phyloP scores from a whole-genome alignment of 2,888 invertebrate species.

The Poecilus cupreus region DNA sequence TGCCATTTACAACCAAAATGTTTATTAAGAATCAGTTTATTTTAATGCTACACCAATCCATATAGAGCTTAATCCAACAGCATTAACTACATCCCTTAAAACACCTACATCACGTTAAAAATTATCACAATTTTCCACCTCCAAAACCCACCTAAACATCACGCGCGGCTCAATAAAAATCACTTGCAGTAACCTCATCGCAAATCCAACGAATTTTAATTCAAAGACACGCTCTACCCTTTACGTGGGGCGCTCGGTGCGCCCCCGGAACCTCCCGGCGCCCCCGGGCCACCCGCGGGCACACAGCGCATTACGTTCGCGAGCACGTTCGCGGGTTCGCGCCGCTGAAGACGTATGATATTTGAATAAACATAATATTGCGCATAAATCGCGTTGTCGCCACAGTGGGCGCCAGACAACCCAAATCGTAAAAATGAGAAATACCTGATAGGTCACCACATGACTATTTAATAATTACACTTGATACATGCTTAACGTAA shows the following conservation, averaged over 20 bases:
- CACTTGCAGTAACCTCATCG: neutral
- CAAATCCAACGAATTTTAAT: neutral
- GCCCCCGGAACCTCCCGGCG: no score
- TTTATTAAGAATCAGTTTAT: no score
- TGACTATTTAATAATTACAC: no score
- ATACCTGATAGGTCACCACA: no score
- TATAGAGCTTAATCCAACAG: no score
- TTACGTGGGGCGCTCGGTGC: neutral
- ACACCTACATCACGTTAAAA: no score
- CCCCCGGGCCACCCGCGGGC: neutral
- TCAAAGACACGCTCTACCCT: neutral
- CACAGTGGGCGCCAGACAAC: neutral
- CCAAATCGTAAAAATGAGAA: neutral
- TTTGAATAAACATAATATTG: constrained; percentile 39
- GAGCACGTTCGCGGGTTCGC: neutral
- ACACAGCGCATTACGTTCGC: neutral
- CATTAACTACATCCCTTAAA: no score
- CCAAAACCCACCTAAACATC: neutral
- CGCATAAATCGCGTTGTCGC: constrained; percentile 8
- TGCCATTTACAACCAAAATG: no score
- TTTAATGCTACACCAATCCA: no score
- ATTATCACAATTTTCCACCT: no score
- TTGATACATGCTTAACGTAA: no score
- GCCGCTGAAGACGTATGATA: constrained; percentile 27
- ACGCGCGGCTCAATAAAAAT: neutral